Evolutionary conservation across 1,140 invertebrate genomes (phyloP).

Genomic region (Zophobas morio): DNA sequence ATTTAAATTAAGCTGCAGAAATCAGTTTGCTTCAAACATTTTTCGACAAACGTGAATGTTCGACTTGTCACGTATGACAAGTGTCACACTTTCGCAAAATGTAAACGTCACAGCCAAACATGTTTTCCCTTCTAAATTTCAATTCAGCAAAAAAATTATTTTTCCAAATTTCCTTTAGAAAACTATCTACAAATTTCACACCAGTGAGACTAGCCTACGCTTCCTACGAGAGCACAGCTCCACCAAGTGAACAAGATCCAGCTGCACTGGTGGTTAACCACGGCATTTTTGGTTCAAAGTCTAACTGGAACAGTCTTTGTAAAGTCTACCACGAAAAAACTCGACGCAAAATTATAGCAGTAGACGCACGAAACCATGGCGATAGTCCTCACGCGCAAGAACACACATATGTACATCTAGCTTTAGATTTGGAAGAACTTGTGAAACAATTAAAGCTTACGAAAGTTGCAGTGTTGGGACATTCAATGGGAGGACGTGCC

Average conservation of each 20-base stretch:
- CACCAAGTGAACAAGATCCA: slow-evolving; percentile 51
- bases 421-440: slow-evolving; percentile 78
- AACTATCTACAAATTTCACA: not conserved
- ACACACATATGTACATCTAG: slow-evolving; percentile 80
- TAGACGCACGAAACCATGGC: slow-evolving; percentile 93
- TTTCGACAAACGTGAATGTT: no score
- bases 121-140: no score
- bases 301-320: slow-evolving; percentile 84
- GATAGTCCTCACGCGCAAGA: slow-evolving; percentile 83
- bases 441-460: slow-evolving; percentile 73
- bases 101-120: no score
- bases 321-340: slow-evolving; percentile 78
- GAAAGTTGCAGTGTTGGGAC: slow-evolving; percentile 83
- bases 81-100: no score
- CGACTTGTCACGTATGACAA: no score
- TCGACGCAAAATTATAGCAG: slow-evolving; percentile 76
- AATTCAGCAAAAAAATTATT: no score
- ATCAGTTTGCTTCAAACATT: no score
- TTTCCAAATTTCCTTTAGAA: no score
- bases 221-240: slow-evolving; percentile 69
- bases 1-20: no score
- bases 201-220: slow-evolving; percentile 73
- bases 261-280: slow-evolving; percentile 84
- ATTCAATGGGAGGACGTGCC: slow-evolving; percentile 91
- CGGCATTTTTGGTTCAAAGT: slow-evolving; percentile 86